These are phyloP conservation scores for Centroberyx gerrardi DNA, from an alignment of 2,797 vertebrate genomes.

Conservation along the genomic window DNA sequence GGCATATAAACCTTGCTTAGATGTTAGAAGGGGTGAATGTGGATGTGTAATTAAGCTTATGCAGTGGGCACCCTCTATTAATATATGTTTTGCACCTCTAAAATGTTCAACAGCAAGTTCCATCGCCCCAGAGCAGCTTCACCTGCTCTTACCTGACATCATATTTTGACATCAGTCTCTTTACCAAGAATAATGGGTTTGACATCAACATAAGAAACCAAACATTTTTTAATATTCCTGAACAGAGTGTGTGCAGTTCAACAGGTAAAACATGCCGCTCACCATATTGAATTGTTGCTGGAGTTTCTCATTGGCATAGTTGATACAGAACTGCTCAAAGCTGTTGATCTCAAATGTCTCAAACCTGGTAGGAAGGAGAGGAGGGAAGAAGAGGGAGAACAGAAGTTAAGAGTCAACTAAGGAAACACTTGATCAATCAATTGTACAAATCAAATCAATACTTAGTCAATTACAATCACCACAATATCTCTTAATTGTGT, in stretches of 20 bases:
- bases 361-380: constrained; percentile 85
- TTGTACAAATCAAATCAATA: too few relatives aligned
- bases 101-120: neutral
- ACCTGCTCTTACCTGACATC: neutral
- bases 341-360: constrained; percentile 99
- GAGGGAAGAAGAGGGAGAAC: constrained; percentile 2
- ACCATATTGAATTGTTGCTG: constrained; percentile 99
- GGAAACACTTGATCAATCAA: neutral
- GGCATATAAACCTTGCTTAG: neutral
- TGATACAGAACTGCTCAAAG: constrained; percentile 99
- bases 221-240: neutral
- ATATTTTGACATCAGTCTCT: too few relatives aligned
- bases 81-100: neutral
- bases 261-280: constrained; percentile 64
- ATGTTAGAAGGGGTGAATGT: neutral
- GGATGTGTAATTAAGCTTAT: neutral
- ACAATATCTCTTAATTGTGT: neutral
- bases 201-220: neutral
- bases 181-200: too few relatives aligned
- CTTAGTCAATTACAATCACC: neutral
- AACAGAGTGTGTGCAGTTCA: neutral
- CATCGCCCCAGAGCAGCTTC: neutral
- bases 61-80: neutral
- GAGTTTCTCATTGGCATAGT: constrained; percentile 99
- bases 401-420: neutral